These are phyloP conservation scores for Hemicordylus capensis DNA, from an alignment of 2,113 vertebrate genomes.

Conservation along the genomic window DNA sequence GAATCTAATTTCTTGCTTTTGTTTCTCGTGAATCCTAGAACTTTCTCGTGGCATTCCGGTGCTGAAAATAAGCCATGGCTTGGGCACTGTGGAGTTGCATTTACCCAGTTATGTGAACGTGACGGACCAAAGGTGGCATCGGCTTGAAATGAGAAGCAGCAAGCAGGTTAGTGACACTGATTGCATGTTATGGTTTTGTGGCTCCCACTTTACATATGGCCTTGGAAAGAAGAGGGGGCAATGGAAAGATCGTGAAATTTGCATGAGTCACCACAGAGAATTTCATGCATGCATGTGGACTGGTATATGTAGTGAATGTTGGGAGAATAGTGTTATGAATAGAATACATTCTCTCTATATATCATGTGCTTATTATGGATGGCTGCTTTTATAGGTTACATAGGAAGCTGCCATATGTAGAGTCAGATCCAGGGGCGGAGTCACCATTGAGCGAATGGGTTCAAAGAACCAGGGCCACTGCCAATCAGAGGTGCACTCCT, in stretches of 20 bases:
- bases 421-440: too few relatives aligned
- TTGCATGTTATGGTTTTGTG: neutral
- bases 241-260: too few relatives aligned
- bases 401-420: too few relatives aligned
- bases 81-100: conserved; percentile 81
- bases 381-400: neutral
- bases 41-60: conserved; percentile 82
- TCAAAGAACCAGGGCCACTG: too few relatives aligned
- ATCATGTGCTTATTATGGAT: neutral
- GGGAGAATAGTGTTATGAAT: neutral
- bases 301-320: neutral
- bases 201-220: neutral
- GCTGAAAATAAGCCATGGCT: conserved; percentile 87
- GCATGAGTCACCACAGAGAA: too few relatives aligned
- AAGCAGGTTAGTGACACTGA: conserved; percentile 79
- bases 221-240: neutral
- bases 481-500: too few relatives aligned
- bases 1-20: neutral
- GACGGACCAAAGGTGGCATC: conserved; percentile 89
- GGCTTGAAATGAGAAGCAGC: conserved; percentile 85
- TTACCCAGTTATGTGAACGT: conserved; percentile 86
- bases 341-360: too few relatives aligned
- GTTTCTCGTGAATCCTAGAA: conserved; percentile 69
- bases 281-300: too few relatives aligned
- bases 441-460: too few relatives aligned